A percentile compares a stretch with the other conserved stretches of the same genome.
Conservation (phyloP, 2,797 vertebrate species). For the Choloepus didactylus region DNA sequence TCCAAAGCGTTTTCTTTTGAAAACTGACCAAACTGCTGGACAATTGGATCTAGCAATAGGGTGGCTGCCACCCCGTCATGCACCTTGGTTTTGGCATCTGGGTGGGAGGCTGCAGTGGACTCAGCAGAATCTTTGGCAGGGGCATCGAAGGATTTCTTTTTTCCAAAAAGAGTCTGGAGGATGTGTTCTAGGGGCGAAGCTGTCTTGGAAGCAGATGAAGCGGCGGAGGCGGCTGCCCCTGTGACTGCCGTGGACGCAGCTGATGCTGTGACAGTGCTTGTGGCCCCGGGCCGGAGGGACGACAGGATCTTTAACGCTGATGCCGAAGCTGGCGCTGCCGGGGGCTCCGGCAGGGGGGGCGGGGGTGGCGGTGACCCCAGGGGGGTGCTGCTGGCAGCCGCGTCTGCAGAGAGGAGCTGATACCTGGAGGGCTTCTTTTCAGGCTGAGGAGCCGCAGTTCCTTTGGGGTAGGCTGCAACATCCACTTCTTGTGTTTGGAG, state of each 20-base stretch:
- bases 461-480: conserved; percentile 85
- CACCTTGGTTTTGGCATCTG: conserved; percentile 74
- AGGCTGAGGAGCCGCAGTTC: conserved; percentile 81
- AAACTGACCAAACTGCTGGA: conserved; percentile 95
- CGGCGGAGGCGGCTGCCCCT: conserved; percentile 18
- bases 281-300: conserved; percentile 85
- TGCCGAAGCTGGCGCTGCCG: conserved; percentile 82
- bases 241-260: conserved; percentile 77
- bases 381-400: conserved; percentile 87
- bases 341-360: conserved; percentile 87
- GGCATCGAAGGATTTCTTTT: conserved; percentile 89
- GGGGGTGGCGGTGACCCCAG: conserved; percentile 88
- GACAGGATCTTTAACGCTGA: conserved; percentile 85
- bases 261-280: conserved; percentile 13
- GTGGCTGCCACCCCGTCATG: conserved; percentile 84
- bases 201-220: conserved; percentile 79
- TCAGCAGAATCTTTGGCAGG: conserved; percentile 85
- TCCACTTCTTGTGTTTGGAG: conserved; percentile 88
- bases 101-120: conserved; percentile 70
- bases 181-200: conserved; percentile 94
- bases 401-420: conserved; percentile 89
- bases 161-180: conserved; percentile 94
- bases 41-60: conserved; percentile 95
- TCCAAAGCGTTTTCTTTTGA: conserved; percentile 91
- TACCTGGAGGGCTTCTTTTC: conserved; percentile 91